Conservation (phyloP, 2,113 vertebrate genomes). For the Agelaius phoeniceus region DNA sequence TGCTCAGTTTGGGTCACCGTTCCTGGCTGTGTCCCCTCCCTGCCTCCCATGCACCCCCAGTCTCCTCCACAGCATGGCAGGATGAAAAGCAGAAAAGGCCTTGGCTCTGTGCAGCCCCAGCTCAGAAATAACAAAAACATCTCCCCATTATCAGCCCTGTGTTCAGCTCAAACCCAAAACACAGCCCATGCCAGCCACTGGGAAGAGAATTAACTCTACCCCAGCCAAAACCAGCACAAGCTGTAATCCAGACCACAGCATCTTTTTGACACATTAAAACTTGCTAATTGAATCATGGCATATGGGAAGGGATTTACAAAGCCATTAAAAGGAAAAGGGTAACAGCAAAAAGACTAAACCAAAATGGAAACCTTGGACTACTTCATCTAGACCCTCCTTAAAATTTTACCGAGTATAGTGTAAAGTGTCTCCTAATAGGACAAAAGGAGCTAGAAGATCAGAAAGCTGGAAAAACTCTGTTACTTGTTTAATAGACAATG, state of each 20-base stretch:
- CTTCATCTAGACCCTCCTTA: background rate
- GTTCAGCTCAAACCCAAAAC: background rate
- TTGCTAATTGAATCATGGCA: background rate
- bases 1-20: background rate
- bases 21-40: background rate
- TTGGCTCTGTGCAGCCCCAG: background rate
- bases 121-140: background rate
- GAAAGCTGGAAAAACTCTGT: background rate
- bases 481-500: background rate
- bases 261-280: background rate
- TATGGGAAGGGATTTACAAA: background rate
- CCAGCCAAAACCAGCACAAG: background rate
- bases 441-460: background rate
- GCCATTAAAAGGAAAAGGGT: background rate
- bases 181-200: background rate
- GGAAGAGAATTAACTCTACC: background rate
- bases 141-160: background rate
- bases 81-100: rapidly evolving
- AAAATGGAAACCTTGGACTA: background rate
- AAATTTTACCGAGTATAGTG: background rate
- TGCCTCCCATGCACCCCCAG: too few species aligned
- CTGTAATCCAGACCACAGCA: background rate
- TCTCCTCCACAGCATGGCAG: background rate
- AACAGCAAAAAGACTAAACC: background rate
- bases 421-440: background rate